Conservation (phyloP, 2,113 vertebrate genomes). For the Tinamus guttatus region DNA sequence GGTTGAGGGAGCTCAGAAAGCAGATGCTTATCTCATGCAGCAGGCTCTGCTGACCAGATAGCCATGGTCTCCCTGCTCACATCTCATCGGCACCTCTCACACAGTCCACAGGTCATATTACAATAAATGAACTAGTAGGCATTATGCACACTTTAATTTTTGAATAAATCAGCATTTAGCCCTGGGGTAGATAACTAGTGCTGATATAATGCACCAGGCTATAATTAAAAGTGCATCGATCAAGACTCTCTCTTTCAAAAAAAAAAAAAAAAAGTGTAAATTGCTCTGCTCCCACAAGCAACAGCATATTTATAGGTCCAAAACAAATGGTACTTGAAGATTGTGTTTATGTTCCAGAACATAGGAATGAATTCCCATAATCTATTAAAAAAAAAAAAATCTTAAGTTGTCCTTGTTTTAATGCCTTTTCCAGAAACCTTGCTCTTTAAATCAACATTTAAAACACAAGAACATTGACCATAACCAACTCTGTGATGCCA, state of each 20-base stretch:
- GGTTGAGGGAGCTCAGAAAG: neutral
- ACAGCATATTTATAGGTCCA: neutral
- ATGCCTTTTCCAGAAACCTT: neutral
- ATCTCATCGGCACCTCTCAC: rapidly evolving
- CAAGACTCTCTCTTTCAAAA: neutral
- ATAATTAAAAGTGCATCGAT: rapidly evolving
- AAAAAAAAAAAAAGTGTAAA: neutral
- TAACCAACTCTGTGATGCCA: neutral
- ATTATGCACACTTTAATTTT: neutral
- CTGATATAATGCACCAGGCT: neutral
- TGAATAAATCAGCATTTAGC: neutral
- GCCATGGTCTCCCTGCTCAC: neutral
- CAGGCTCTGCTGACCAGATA: neutral
- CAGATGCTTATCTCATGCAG: neutral
- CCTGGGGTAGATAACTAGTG: neutral
- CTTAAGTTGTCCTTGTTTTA: neutral
- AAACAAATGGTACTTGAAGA: neutral
- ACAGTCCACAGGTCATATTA: rapidly evolving
- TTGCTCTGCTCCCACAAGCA: neutral
- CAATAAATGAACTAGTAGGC: neutral
- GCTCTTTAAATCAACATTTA: neutral
- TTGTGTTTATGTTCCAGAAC: neutral
- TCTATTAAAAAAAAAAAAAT: neutral
- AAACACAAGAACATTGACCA: neutral
- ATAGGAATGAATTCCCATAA: neutral